Evolutionary conservation across 2,797 vertebrate species (phyloP).

Genomic region (Falco naumanni): DNA sequence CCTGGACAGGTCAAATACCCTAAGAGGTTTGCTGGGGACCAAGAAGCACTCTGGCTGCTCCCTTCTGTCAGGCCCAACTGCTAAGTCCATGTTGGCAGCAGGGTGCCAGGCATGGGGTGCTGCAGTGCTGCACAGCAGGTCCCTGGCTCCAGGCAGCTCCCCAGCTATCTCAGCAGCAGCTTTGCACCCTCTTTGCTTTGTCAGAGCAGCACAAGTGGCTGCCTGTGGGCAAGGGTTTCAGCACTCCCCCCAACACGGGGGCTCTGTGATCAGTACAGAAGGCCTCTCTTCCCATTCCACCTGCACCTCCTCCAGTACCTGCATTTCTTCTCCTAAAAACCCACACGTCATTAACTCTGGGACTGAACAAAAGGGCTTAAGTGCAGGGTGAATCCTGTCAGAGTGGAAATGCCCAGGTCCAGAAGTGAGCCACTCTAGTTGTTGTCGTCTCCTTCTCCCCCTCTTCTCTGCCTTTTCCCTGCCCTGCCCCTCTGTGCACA

Average conservation of each 20-base stretch:
- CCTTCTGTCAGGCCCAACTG: neutral
- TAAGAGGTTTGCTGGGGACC: neutral
- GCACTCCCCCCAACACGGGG: rapidly evolving
- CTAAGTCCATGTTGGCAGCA: neutral
- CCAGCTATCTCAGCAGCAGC: neutral
- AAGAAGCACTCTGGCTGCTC: neutral
- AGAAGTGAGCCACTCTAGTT: neutral
- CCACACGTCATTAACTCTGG: neutral
- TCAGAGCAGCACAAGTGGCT: neutral
- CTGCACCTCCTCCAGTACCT: neutral
- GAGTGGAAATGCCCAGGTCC: neutral
- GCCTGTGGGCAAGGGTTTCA: neutral
- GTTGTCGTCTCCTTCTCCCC: neutral
- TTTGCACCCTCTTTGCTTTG: neutral
- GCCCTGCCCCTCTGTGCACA: neutral
- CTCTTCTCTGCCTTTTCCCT: neutral
- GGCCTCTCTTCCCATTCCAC: neutral
- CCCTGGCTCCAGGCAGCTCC: neutral
- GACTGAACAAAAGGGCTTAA: neutral
- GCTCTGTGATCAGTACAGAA: neutral
- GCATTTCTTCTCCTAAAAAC: neutral
- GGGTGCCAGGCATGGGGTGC: neutral
- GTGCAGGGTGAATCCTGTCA: neutral
- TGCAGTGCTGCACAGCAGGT: neutral
- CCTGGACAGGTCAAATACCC: neutral